These are phyloP conservation scores for Danionella cerebrum DNA, from an alignment of 2,113 vertebrate species.

Conservation along the genomic window DNA sequence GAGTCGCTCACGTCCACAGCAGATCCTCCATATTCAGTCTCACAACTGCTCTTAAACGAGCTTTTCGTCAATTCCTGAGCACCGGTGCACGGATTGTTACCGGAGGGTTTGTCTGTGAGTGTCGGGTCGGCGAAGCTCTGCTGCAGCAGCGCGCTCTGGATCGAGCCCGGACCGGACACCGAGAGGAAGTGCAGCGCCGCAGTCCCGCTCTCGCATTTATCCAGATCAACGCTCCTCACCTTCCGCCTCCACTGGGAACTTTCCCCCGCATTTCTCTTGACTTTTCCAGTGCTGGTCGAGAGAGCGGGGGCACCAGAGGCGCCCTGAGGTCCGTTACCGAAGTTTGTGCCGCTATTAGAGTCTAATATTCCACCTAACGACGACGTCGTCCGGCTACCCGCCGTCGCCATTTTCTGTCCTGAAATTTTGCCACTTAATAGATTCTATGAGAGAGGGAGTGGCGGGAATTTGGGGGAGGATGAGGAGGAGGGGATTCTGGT, in stretches of 20 bases:
- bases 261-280: slow-evolving; percentile 50
- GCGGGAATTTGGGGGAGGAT: slow-evolving; percentile 44
- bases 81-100: slow-evolving; percentile 26
- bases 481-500: not conserved
- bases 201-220: slow-evolving; percentile 50
- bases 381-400: slow-evolving; percentile 69
- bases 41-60: slow-evolving; percentile 36
- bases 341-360: slow-evolving; percentile 33
- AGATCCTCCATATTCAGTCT: slow-evolving; percentile 26
- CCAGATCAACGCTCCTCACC: slow-evolving; percentile 78
- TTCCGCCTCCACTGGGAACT: slow-evolving; percentile 73
- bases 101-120: slow-evolving; percentile 6
- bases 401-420: slow-evolving; percentile 82
- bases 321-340: slow-evolving; percentile 35
- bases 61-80: slow-evolving; percentile 48
- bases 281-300: slow-evolving; percentile 28
- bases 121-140: slow-evolving; percentile 22
- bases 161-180: slow-evolving; percentile 42
- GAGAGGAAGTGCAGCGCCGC: slow-evolving; percentile 42
- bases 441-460: slow-evolving; percentile 50
- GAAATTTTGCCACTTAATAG: slow-evolving; percentile 64
- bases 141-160: slow-evolving; percentile 39
- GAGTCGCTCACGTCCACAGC: slow-evolving; percentile 31
- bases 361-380: slow-evolving; percentile 58
- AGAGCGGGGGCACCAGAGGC: slow-evolving; percentile 13